phyloP scores from a whole-genome alignment of 2,888 invertebrate species.

The Phengaris alcon region DNA sequence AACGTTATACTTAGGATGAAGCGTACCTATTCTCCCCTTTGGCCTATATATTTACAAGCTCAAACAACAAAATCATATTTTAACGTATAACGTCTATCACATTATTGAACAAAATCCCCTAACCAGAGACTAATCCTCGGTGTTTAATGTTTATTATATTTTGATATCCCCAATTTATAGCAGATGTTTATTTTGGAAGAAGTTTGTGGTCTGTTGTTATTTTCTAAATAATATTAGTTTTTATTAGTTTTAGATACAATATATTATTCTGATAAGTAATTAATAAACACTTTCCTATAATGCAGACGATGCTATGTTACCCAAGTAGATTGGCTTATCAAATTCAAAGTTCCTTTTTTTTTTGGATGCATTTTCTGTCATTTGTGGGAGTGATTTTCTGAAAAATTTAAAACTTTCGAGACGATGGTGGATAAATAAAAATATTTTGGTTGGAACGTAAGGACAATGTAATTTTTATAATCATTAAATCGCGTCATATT shows the following conservation, averaged over 20 bases:
- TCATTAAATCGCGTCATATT: too few species aligned
- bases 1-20: not conserved
- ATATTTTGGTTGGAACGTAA: too few species aligned
- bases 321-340: not conserved
- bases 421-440: too few species aligned
- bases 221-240: not conserved
- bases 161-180: slow-evolving; percentile 61
- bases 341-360: not conserved
- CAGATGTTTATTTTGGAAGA: slow-evolving; percentile 56
- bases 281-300: slow-evolving; percentile 20
- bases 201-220: slow-evolving; percentile 34
- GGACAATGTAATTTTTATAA: too few species aligned
- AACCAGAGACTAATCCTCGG: slow-evolving; percentile 51
- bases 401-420: too few species aligned
- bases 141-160: slow-evolving; percentile 64
- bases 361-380: not conserved
- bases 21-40: slow-evolving; percentile 20
- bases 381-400: not conserved
- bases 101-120: slow-evolving; percentile 39
- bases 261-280: not conserved
- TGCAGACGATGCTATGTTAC: slow-evolving; percentile 34
- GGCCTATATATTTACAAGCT: slow-evolving; percentile 22
- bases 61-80: slow-evolving; percentile 32
- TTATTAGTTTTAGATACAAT: not conserved
- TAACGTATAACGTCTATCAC: slow-evolving; percentile 36